A percentile compares a stretch with the other conserved stretches of the same genome.
These are phyloP conservation scores for Apostichopus parvimensis DNA, from an alignment of 35 echinoderm and acorn worm species.

Conservation along the genomic window DNA sequence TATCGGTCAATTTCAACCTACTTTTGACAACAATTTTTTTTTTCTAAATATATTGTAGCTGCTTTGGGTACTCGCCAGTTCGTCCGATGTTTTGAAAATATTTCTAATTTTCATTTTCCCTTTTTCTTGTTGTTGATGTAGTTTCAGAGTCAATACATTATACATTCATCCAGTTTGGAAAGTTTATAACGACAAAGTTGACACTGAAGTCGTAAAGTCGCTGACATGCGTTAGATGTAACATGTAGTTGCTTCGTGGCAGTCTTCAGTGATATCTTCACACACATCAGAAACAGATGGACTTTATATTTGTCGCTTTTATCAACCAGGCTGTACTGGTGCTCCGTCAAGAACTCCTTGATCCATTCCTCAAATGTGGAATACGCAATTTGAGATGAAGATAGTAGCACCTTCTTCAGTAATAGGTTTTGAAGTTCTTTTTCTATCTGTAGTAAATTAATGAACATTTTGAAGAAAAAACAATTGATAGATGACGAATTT, in stretches of 20 bases:
- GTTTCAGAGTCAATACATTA: neutral
- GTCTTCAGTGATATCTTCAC: neutral
- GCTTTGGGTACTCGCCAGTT: too few species aligned
- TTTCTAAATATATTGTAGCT: too few species aligned
- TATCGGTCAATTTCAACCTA: too few species aligned
- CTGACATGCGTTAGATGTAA: neutral
- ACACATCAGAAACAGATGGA: neutral
- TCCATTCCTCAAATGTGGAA: slow-evolving; percentile 18
- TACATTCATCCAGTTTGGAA: slow-evolving; percentile 1
- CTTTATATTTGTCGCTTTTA: slow-evolving; percentile 30
- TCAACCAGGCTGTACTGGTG: slow-evolving; percentile 18
- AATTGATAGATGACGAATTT: too few species aligned
- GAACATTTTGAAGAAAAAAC: too few species aligned
- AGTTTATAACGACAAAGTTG: neutral
- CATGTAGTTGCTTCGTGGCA: neutral
- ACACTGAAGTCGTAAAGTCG: slow-evolving; percentile 19
- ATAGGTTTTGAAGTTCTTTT: neutral
- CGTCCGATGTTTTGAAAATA: too few species aligned
- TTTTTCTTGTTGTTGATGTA: too few species aligned
- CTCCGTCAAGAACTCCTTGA: neutral
- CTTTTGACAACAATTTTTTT: too few species aligned
- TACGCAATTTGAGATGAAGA: neutral
- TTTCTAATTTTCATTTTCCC: too few species aligned
- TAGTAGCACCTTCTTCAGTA: neutral
- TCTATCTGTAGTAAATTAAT: neutral